Evolutionary conservation across 1,140 invertebrate genomes (phyloP).

Genomic region (Drosophila aff.): DNA sequence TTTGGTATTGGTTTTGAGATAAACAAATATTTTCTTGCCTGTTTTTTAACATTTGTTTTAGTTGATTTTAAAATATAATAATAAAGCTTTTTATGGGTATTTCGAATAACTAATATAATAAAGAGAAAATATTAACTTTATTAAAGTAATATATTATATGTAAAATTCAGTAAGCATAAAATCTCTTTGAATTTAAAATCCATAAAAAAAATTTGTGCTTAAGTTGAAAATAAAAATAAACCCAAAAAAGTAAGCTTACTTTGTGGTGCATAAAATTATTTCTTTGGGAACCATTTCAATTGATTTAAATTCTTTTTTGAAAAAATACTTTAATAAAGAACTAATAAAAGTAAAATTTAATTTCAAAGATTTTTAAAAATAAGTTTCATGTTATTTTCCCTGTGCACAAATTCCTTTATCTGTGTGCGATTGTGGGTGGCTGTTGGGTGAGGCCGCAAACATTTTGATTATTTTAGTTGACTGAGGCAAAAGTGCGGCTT

Average conservation of each 20-base stretch:
- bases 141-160: too few relatives aligned
- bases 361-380: not conserved
- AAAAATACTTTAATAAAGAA: not conserved
- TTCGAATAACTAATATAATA: not conserved
- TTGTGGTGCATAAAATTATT: too few relatives aligned
- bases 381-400: not conserved
- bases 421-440: conserved; percentile 36
- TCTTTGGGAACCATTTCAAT: not conserved
- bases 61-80: too few relatives aligned
- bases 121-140: too few relatives aligned
- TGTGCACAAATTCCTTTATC: conserved; percentile 3
- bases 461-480: conserved; percentile 72
- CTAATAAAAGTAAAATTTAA: not conserved
- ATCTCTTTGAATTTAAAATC: not conserved
- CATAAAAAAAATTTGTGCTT: too few relatives aligned
- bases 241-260: too few relatives aligned
- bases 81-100: not conserved
- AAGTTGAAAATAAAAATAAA: not conserved
- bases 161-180: too few relatives aligned
- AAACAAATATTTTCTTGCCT: too few relatives aligned
- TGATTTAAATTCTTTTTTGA: not conserved
- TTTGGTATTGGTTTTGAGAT: too few relatives aligned
- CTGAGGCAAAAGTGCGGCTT: conserved; percentile 64
- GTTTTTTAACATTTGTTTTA: too few relatives aligned
- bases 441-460: conserved; percentile 60